Conservation (phyloP, 2,797 vertebrate genomes). For the Diceros bicornis region DNA sequence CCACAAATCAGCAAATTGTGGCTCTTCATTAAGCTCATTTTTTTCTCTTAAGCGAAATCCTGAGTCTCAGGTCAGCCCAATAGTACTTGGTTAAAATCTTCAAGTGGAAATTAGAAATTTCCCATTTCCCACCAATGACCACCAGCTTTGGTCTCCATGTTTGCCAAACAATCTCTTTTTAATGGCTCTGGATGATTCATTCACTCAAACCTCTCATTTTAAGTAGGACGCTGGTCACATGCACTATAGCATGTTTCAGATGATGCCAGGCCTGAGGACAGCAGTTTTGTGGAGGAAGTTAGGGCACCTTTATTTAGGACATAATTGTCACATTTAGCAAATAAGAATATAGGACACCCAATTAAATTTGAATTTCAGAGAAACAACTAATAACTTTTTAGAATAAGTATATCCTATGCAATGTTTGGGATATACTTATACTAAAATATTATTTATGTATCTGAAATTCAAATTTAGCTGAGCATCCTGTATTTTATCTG, state of each 20-base stretch:
- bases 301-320: neutral
- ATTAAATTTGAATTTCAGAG: conserved; percentile 42
- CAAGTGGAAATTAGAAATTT: conserved; percentile 23
- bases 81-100: neutral
- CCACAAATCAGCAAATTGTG: neutral
- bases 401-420: neutral
- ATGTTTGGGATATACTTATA: neutral
- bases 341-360: neutral
- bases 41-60: neutral
- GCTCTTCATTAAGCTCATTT: neutral
- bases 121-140: neutral
- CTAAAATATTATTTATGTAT: neutral
- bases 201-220: neutral
- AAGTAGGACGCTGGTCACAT: neutral
- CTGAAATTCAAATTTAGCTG: conserved; percentile 30
- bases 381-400: neutral
- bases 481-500: neutral
- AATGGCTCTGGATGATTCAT: neutral
- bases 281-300: neutral
- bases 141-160: neutral
- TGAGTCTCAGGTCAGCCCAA: neutral
- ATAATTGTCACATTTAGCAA: neutral
- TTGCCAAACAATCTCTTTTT: neutral
- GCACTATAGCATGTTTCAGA: neutral
- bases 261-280: neutral